Conservation (phyloP, 30 jellyfish, hydroid and myxozoan species). For the Aurelia sp. region DNA sequence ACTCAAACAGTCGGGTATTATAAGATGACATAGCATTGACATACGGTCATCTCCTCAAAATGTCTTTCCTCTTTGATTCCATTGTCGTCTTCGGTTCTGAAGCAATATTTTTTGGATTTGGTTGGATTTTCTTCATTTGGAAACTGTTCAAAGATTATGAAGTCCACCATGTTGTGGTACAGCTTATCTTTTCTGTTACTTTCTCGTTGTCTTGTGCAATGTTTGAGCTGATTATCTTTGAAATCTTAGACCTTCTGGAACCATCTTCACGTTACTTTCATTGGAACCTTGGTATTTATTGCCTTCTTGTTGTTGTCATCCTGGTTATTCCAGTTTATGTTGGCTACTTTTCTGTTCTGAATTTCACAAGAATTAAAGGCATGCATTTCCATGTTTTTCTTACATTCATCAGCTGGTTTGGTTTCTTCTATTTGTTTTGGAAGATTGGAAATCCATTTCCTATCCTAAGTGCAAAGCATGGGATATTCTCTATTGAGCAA, state of each 20-base stretch:
- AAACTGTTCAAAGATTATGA: conserved; percentile 94
- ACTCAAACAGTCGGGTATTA: too few relatives aligned
- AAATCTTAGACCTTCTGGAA: conserved; percentile 78
- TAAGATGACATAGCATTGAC: too few relatives aligned
- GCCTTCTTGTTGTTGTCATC: conserved; percentile 80
- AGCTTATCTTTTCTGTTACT: conserved; percentile 83
- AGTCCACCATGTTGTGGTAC: conserved; percentile 96
- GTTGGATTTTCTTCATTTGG: conserved; percentile 95
- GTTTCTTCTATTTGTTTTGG: conserved; percentile 92
- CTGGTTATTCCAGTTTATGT: conserved; percentile 87
- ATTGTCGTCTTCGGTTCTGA: conserved; percentile 94
- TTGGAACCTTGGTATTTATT: conserved; percentile 87
- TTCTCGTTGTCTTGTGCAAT: conserved; percentile 93
- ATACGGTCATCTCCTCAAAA: background rate
- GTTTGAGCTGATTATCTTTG: conserved; percentile 93
- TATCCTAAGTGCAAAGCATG: conserved; percentile 87
- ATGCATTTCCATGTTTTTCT: conserved; percentile 57
- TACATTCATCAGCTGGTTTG: conserved; percentile 78
- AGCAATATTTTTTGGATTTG: conserved; percentile 80
- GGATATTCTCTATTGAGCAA: conserved; percentile 97
- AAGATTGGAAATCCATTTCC: conserved; percentile 96
- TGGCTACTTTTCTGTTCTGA: conserved; percentile 81
- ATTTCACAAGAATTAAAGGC: conserved; percentile 76
- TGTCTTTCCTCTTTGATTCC: conserved; percentile 89
- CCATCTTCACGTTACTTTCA: conserved; percentile 87